These are phyloP conservation scores for Vidua macroura DNA, from an alignment of 2,113 vertebrate genomes.

Conservation along the genomic window DNA sequence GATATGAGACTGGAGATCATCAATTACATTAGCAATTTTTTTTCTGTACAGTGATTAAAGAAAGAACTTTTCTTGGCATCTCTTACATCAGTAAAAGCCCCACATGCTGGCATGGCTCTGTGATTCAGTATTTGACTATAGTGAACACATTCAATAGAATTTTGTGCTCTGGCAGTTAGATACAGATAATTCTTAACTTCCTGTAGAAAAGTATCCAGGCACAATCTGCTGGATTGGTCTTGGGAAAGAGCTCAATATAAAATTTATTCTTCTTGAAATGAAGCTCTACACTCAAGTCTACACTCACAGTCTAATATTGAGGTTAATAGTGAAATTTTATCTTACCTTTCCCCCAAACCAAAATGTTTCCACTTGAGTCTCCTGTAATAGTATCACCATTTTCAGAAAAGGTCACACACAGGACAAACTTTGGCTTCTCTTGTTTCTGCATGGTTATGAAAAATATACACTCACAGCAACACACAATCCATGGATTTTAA, in stretches of 20 bases:
- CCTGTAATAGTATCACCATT: conserved; percentile 97
- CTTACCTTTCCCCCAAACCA: conserved; percentile 99
- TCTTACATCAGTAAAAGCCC: neutral
- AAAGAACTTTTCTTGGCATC: neutral
- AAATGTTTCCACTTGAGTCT: conserved; percentile 96
- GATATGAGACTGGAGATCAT: neutral
- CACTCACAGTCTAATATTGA: neutral
- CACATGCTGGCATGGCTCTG: neutral
- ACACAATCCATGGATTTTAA: neutral
- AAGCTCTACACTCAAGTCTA: neutral
- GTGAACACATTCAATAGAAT: neutral
- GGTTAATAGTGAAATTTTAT: neutral
- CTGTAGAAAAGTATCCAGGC: neutral
- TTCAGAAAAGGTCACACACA: conserved; percentile 97
- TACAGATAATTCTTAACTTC: neutral
- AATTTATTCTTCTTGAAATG: neutral
- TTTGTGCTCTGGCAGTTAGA: neutral
- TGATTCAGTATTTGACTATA: neutral
- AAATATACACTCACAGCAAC: conserved; percentile 43
- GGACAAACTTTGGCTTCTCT: conserved; percentile 99
- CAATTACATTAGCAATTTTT: neutral
- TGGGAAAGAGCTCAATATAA: neutral
- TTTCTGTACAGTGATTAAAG: neutral
- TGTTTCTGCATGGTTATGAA: conserved; percentile 86
- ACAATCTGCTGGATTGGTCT: neutral